phyloP scores from a whole-genome alignment of 2,888 invertebrate genomes.

The Cheilosia scutellata region DNA sequence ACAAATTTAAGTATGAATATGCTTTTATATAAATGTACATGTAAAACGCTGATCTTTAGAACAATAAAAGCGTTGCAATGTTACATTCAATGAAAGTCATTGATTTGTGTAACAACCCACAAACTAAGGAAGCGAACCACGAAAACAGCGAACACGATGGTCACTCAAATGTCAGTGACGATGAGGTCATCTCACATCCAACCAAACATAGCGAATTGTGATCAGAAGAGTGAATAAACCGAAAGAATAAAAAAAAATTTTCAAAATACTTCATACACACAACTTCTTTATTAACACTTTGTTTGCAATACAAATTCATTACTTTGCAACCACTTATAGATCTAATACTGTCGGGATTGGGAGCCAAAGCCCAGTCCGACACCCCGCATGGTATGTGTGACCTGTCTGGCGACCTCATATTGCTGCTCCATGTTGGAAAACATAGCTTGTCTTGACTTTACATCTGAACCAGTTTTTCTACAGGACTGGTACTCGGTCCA shows the following conservation, averaged over 20 bases:
- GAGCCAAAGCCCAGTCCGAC: conserved; percentile 91
- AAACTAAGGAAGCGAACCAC: conserved; percentile 97
- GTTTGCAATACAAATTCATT: conserved; percentile 20
- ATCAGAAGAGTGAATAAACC: conserved; percentile 38
- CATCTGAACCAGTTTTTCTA: too few relatives aligned
- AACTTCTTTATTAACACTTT: conserved; percentile 57
- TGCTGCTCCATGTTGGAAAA: too few relatives aligned
- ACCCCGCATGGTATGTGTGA: too few relatives aligned
- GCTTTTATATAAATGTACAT: too few relatives aligned
- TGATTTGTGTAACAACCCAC: conserved; percentile 96
- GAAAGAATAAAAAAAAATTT: conserved; percentile 42
- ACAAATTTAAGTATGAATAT: too few relatives aligned
- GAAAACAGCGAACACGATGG: conserved; percentile 79
- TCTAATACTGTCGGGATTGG: conserved; percentile 84
- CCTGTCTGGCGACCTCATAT: too few relatives aligned
- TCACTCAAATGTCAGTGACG: background rate
- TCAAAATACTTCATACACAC: conserved; percentile 30
- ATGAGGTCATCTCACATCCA: conserved; percentile 30
- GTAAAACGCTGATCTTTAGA: too few relatives aligned
- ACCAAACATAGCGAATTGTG: too few relatives aligned
- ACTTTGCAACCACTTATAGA: conserved; percentile 8
- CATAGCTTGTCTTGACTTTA: too few relatives aligned
- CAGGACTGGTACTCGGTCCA: too few relatives aligned
- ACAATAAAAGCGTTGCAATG: too few relatives aligned
- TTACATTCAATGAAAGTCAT: too few relatives aligned